A percentile compares a stretch with the other conserved stretches of the same genome.
These are phyloP conservation scores for Hypsibius dujardini DNA, from an alignment of 1,140 invertebrate genomes.

Conservation along the genomic window DNA sequence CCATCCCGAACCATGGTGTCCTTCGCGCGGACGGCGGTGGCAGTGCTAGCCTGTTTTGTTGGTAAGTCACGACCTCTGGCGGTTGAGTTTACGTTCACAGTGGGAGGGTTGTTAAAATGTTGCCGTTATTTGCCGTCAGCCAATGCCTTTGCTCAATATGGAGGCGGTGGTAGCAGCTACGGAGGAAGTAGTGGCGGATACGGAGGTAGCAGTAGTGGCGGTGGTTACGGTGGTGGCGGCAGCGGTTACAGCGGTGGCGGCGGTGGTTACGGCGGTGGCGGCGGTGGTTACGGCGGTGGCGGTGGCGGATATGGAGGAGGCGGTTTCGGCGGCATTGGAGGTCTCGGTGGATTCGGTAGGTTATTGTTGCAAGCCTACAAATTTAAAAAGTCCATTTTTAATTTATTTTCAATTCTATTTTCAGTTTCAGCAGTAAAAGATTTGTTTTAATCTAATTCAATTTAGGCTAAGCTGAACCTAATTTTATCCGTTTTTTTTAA, in stretches of 20 bases:
- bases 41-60: no score
- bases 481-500: no score
- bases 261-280: neutral
- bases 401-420: no score
- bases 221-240: constrained; percentile 12
- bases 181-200: neutral
- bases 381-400: neutral
- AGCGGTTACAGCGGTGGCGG: neutral
- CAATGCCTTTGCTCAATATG: neutral
- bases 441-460: no score
- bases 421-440: no score
- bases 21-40: no score
- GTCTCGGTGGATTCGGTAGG: constrained; percentile 13
- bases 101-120: no score
- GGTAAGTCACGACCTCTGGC: no score
- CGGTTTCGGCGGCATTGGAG: neutral
- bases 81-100: no score
- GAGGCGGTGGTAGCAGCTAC: neutral
- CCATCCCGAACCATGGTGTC: no score
- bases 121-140: neutral
- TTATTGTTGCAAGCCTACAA: neutral
- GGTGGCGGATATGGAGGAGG: neutral
- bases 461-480: no score
- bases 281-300: neutral
- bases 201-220: neutral